Evolutionary conservation across 1,140 invertebrate genomes (phyloP), one percentile per base, ranked within the genome.

Genomic region (Stegodyphus mimosarum): DNA sequence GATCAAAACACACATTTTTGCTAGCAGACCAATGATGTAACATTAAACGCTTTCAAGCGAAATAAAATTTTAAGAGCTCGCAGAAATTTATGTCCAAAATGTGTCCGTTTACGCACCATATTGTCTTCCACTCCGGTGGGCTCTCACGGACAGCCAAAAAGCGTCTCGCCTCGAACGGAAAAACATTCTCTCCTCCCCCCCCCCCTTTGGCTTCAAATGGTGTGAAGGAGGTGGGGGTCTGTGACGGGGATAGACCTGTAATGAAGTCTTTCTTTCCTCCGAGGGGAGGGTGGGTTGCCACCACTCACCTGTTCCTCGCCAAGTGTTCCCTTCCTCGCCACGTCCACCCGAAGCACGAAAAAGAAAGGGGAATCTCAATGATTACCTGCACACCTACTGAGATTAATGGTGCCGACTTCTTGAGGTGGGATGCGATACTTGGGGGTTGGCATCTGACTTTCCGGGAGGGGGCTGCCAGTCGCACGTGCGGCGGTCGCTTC

Each of bases 321-420:
- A 11, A 18, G 33, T 18, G 18, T 63, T n/a, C 11, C 15, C 69
- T 15, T 69, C 33, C 53, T 48, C 55, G 48, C 67, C 17, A 33
- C 50, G 66, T 69, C 13, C 49, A 18, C 11, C 33, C 33, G 33
- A 33, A 33, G 33, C 33, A 33, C 33, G 33, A 33, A 33, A 33
- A 51, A 48, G 55, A 63, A 66, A 7, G 69, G 70, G 60, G 80
- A 83, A 74, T 71, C 80, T 71, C 63, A 72, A 66, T 83, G 80
- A 83, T 83, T 83, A 83, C 80, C 80, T 83, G 80, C 80, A 83
- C 80, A 83, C 80, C 80, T 83, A 83, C 70, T 83, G 80, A 50
- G 80, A 83, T 83, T 73, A 83, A 83, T 83, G 71, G 80, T 72
- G 80, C 80, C 80, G 80, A 83, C 80, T 83, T 83, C 80, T 73